Conservation (phyloP, 2,797 vertebrate genomes). For the Oreortyx pictus region DNA sequence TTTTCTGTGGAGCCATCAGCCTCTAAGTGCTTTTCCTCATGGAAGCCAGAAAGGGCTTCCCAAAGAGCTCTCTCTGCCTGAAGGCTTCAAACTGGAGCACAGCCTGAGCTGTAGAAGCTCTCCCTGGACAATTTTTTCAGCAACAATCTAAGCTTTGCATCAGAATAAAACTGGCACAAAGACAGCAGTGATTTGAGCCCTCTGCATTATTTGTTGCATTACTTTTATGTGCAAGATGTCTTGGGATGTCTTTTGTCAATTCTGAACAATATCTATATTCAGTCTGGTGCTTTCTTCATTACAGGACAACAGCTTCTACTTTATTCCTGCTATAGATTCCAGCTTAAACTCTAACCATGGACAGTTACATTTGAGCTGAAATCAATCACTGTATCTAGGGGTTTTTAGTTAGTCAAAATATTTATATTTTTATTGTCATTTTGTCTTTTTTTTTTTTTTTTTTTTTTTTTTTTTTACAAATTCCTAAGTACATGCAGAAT, state of each 20-base stretch:
- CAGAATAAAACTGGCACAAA: background rate
- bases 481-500: slow-evolving; percentile 48
- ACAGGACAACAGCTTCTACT: background rate
- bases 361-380: slow-evolving; percentile 51
- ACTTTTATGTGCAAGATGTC: background rate
- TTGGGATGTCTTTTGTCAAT: background rate
- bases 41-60: background rate
- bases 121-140: background rate
- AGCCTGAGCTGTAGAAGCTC: background rate
- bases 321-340: slow-evolving; percentile 19
- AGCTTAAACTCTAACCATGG: slow-evolving; percentile 43
- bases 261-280: background rate
- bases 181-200: background rate
- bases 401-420: slow-evolving; percentile 62
- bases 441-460: slow-evolving; percentile 30
- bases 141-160: background rate
- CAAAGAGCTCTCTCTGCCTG: background rate
- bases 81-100: background rate
- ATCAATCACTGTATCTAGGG: slow-evolving; percentile 38
- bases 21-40: background rate
- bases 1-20: background rate
- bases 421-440: slow-evolving; percentile 72
- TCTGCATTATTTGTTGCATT: background rate
- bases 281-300: background rate
- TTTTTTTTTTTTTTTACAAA: slow-evolving; percentile 56